A percentile compares a stretch with the other conserved stretches of the same genome.
These are phyloP conservation scores for Coptotermes formosanus DNA, from an alignment of 1,140 invertebrate genomes.

Conservation along the genomic window DNA sequence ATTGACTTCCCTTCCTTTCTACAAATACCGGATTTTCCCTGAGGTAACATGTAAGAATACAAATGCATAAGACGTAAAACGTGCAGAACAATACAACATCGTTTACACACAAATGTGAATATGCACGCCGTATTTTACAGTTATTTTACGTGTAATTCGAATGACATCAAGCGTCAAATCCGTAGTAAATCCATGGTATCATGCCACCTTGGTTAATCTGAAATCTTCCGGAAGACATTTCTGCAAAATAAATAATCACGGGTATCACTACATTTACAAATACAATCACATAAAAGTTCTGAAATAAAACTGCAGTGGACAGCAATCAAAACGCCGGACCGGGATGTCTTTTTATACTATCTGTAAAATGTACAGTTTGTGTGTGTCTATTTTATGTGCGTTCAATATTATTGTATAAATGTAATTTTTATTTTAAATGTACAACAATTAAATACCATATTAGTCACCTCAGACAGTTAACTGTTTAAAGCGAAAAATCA, in stretches of 20 bases:
- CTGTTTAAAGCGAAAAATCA: too few relatives aligned
- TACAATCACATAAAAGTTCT: not conserved
- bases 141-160: not conserved
- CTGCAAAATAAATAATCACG: not conserved
- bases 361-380: not conserved
- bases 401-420: constrained; percentile 6
- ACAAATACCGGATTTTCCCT: not conserved
- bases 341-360: not conserved
- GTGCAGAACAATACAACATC: not conserved
- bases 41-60: not conserved
- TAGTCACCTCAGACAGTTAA: constrained; percentile 17
- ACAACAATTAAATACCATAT: constrained; percentile 17
- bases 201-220: not conserved
- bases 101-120: not conserved
- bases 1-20: not conserved
- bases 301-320: not conserved
- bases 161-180: not conserved
- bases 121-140: not conserved
- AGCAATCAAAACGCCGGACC: not conserved
- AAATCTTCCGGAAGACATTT: not conserved
- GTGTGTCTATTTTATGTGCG: constrained; percentile 18
- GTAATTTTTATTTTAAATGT: constrained; percentile 16
- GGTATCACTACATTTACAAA: not conserved
- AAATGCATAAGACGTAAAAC: not conserved
- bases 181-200: not conserved